Evolutionary conservation across 2,888 invertebrate species (phyloP).

Genomic region (Blomia tropicalis): DNA sequence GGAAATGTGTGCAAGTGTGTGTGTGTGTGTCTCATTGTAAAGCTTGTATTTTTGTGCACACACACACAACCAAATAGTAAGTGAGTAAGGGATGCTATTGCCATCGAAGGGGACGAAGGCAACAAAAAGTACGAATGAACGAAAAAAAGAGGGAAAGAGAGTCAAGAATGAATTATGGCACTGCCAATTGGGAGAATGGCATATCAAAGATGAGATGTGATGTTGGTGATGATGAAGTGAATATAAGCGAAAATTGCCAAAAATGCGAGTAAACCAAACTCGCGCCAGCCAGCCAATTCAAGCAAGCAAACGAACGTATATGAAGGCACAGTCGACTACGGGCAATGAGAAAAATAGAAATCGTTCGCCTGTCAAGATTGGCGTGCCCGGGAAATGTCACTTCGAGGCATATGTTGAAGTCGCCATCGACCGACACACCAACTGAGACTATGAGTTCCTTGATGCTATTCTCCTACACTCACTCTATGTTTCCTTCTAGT

Average conservation of each 20-base stretch:
- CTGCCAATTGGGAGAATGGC: slow-evolving; percentile 15
- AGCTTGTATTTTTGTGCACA: too few relatives aligned
- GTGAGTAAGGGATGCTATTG: too few relatives aligned
- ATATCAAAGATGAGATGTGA: slow-evolving; percentile 13
- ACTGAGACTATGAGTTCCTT: too few relatives aligned
- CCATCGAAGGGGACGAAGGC: too few relatives aligned
- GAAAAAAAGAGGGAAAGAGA: slow-evolving; percentile 5
- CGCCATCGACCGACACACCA: too few relatives aligned
- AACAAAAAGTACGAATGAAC: too few relatives aligned
- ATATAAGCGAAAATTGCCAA: slow-evolving; percentile 4
- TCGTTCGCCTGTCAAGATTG: slow-evolving; percentile 14
- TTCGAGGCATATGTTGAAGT: slow-evolving; percentile 6
- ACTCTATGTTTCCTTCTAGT: too few relatives aligned
- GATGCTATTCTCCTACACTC: too few relatives aligned
- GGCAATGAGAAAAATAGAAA: slow-evolving; percentile 1
- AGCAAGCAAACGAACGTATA: background rate
- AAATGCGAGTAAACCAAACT: slow-evolving; percentile 6
- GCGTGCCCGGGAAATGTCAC: slow-evolving; percentile 16
- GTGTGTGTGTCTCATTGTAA: too few relatives aligned
- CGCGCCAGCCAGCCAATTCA: background rate
- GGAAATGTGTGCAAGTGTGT: slow-evolving; percentile 12
- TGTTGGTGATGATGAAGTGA: slow-evolving; percentile 11
- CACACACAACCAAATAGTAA: background rate
- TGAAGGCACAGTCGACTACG: background rate
- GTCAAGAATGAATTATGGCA: slow-evolving; percentile 15